Evolutionary conservation across 2,113 vertebrate species (phyloP).

Genomic region (Podarcis raffonei): DNA sequence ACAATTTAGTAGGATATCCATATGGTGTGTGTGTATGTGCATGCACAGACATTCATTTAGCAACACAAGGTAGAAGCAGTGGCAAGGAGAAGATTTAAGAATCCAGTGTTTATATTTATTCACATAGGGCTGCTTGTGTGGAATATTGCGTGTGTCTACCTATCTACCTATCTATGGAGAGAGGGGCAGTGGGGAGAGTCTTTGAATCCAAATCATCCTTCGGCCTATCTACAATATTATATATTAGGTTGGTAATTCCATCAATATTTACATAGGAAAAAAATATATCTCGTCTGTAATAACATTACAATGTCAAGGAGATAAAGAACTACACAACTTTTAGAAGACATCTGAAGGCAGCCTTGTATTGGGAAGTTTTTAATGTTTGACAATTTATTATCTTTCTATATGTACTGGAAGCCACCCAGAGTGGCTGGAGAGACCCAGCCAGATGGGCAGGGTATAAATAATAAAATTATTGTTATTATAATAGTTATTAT

Average conservation of each 20-base stretch:
- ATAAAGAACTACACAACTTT: neutral
- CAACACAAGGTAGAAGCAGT: constrained; percentile 10
- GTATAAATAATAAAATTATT: too few relatives aligned
- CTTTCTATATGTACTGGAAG: too few relatives aligned
- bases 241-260: neutral
- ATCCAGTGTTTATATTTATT: neutral
- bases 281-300: neutral
- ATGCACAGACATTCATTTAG: constrained; percentile 25
- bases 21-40: neutral
- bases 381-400: too few relatives aligned
- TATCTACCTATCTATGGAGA: too few relatives aligned
- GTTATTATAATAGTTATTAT: too few relatives aligned
- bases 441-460: too few relatives aligned
- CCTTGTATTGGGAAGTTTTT: too few relatives aligned
- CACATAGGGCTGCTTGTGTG: neutral
- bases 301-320: neutral
- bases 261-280: neutral
- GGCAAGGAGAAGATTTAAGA: neutral
- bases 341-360: too few relatives aligned
- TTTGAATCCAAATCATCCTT: neutral
- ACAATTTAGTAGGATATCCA: constrained; percentile 38
- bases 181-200: neutral
- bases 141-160: neutral
- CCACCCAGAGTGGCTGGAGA: too few relatives aligned
- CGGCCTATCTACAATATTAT: neutral